Evolutionary conservation across 2,113 vertebrate species (phyloP).

Genomic region (Aptenodytes patagonicus): DNA sequence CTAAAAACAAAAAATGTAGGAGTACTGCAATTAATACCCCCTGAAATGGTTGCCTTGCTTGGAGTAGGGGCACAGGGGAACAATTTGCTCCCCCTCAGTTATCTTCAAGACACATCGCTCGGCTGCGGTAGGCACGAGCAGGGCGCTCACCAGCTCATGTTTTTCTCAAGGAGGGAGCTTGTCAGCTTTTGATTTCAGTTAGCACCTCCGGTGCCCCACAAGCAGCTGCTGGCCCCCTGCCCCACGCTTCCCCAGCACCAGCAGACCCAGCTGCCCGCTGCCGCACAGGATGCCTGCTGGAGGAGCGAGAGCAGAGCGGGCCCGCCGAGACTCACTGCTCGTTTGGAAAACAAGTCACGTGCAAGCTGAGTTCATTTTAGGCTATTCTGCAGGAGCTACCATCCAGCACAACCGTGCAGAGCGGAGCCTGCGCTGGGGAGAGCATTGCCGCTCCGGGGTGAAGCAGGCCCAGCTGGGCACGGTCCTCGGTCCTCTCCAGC

Average conservation of each 20-base stretch:
- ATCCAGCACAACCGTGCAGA: neutral
- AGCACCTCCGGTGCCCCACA: neutral
- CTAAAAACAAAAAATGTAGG: neutral
- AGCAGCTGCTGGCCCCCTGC: neutral
- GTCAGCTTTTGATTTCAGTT: constrained; percentile 31
- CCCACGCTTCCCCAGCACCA: neutral
- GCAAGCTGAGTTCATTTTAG: constrained; percentile 50
- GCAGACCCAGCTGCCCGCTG: neutral
- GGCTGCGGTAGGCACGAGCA: neutral
- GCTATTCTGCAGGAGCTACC: constrained; percentile 35
- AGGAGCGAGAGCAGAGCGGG: neutral
- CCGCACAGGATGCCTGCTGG: neutral
- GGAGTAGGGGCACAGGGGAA: neutral
- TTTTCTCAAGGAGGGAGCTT: neutral
- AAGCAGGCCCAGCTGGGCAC: constrained; percentile 5
- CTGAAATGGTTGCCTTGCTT: neutral
- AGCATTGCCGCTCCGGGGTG: neutral
- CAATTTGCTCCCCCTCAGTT: neutral
- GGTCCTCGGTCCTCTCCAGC: neutral
- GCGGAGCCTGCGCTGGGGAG: neutral
- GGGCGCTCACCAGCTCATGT: neutral
- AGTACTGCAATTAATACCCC: neutral
- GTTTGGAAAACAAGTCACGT: constrained; percentile 54
- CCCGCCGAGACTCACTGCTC: neutral
- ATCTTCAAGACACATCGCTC: neutral